Evolutionary conservation across 30 jellyfish, hydroid and myxozoan genomes (phyloP).

Genomic region (Aurelia sp.): DNA sequence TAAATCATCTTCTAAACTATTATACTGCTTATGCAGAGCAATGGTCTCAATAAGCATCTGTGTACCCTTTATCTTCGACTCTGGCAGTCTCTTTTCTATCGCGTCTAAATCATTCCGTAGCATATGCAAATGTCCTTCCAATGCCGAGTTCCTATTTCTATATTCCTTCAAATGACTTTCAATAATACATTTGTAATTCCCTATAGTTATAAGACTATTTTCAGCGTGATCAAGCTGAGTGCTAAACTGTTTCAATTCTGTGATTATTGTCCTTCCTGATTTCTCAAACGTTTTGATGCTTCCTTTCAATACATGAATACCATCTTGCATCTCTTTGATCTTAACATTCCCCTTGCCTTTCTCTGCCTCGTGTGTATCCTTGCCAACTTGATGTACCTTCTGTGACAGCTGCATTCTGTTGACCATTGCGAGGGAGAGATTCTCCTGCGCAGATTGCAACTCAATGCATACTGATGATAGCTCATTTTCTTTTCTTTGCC

Average conservation of each 20-base stretch:
- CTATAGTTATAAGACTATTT: slow-evolving; percentile 63
- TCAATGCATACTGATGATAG: slow-evolving; percentile 68
- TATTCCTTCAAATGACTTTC: slow-evolving; percentile 77
- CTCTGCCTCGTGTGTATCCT: slow-evolving; percentile 47
- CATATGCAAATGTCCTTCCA: slow-evolving; percentile 82
- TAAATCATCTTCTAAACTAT: slow-evolving; percentile 77
- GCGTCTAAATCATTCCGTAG: slow-evolving; percentile 74
- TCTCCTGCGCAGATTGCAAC: slow-evolving; percentile 84
- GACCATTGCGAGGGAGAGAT: slow-evolving; percentile 81
- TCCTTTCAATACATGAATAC: slow-evolving; percentile 62
- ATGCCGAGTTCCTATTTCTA: slow-evolving; percentile 73
- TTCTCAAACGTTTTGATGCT: slow-evolving; percentile 72
- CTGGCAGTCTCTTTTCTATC: slow-evolving; percentile 76
- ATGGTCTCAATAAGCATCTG: slow-evolving; percentile 82
- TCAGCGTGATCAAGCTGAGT: slow-evolving; percentile 86
- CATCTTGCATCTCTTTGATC: slow-evolving; percentile 70
- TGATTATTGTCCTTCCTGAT: slow-evolving; percentile 70
- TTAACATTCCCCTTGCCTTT: slow-evolving; percentile 62
- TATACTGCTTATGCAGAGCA: slow-evolving; percentile 80
- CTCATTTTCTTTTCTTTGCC: slow-evolving; percentile 37
- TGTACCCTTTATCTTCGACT: slow-evolving; percentile 73
- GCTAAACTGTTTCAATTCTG: slow-evolving; percentile 69
- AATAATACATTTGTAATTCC: slow-evolving; percentile 74
- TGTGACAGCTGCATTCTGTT: slow-evolving; percentile 91
- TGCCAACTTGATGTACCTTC: slow-evolving; percentile 70